Evolutionary conservation across 2,113 vertebrate genomes (phyloP).

Genomic region (Entosphenus tridentatus): DNA sequence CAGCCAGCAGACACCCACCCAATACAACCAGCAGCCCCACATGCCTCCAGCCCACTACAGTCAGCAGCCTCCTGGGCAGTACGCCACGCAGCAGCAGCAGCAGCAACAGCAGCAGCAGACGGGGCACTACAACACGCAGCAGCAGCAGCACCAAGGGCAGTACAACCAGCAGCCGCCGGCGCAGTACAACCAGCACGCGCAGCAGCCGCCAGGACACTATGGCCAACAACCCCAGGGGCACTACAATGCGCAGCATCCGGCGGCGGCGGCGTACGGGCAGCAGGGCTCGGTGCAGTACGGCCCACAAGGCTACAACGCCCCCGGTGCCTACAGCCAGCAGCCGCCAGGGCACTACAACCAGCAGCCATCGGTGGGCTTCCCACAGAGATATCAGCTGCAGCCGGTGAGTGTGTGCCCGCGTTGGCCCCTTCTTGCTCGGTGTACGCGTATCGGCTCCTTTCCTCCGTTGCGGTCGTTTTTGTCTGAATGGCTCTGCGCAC

Average conservation of each 20-base stretch:
- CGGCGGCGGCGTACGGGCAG: too few relatives aligned
- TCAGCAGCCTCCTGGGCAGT: slow-evolving; percentile 5
- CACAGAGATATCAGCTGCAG: too few relatives aligned
- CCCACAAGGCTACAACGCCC: too few relatives aligned
- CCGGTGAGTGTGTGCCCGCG: too few relatives aligned
- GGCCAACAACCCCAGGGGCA: neutral
- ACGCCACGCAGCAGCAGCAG: neutral
- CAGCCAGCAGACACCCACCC: neutral
- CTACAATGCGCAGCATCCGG: neutral
- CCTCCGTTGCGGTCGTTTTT: too few relatives aligned
- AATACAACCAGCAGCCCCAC: neutral
- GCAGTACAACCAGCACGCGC: neutral
- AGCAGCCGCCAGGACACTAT: neutral
- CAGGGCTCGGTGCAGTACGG: too few relatives aligned
- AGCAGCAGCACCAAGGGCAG: slow-evolving; percentile 4
- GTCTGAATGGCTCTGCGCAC: too few relatives aligned
- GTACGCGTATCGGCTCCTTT: too few relatives aligned
- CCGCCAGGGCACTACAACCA: too few relatives aligned
- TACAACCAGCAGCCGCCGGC: neutral
- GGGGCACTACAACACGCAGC: neutral
- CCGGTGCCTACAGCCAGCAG: too few relatives aligned
- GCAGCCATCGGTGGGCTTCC: too few relatives aligned
- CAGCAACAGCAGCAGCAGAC: neutral
- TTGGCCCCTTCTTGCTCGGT: too few relatives aligned
- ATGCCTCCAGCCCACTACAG: neutral